phyloP scores from a whole-genome alignment of 2,888 invertebrate genomes.

The Stenotaenia linearis region DNA sequence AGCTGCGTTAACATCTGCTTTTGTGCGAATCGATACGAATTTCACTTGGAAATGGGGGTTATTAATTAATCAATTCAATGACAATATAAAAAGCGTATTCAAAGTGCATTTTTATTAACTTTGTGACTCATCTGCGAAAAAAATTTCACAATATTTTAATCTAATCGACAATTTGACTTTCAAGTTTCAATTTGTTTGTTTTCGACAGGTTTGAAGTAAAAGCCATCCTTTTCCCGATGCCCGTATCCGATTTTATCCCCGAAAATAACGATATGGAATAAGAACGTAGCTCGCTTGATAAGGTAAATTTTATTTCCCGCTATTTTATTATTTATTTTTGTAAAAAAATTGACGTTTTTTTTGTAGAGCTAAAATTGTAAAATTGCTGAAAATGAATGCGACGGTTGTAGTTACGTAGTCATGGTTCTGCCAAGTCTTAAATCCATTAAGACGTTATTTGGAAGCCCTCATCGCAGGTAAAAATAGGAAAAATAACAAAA shows the following conservation, averaged over 20 bases:
- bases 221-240: too few species aligned
- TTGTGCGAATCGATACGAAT: not conserved
- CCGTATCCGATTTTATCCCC: too few species aligned
- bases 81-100: not conserved
- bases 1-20: not conserved
- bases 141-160: too few species aligned
- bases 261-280: not conserved
- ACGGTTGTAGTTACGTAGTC: not conserved
- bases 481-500: not conserved
- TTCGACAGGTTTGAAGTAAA: not conserved
- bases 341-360: not conserved
- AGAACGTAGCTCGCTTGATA: not conserved
- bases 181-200: too few species aligned
- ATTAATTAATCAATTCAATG: constrained; percentile 4
- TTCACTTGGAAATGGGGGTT: not conserved
- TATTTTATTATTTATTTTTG: not conserved
- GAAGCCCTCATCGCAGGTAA: constrained; percentile 1
- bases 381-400: not conserved
- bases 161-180: too few species aligned
- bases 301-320: not conserved
- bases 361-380: not conserved
- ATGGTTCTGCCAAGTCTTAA: constrained; percentile 10
- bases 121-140: not conserved
- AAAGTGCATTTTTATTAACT: not conserved
- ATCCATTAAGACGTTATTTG: not conserved